Evolutionary conservation across 2,113 vertebrate genomes (phyloP), one percentile per base, ranked within the genome.

Genomic region (Crotalus helleri): DNA sequence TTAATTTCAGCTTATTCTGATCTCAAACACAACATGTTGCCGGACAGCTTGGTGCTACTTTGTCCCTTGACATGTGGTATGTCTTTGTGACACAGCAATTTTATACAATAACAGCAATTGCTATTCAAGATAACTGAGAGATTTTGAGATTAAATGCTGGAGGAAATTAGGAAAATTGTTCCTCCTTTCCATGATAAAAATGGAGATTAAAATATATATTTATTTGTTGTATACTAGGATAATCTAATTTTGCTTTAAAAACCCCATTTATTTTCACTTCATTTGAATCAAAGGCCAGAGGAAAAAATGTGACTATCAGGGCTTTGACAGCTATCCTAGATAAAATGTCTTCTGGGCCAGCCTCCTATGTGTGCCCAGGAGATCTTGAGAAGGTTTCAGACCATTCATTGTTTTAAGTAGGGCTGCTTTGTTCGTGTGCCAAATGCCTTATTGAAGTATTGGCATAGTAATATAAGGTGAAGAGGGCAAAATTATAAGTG

Each of bases 1-100:
- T 49, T 88, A 88, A 49, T 92, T 94, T 17, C 55, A 90, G 74
- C 58, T 90, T 55, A 57, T 5, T 92, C 91, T 94, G 54, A 93
- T 58, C 3, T 58, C 55, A 59, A 85, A 88, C 90, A 58, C 2
- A 29, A n/a, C 3, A 59, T 44, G 17, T 12, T 89, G 17, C 89
- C 88, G 95, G 93, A 74, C 92, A 94, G 0, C 44, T 85, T 29
- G 26, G 91, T 87, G 85, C 23, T 94, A 88, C 88, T 88, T 90
- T 44, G 81, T 11, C 17, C 8, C 26, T 85, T 90, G 59, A 26
- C 10, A 29, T 81, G 46, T 3, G 57, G 33, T 44, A 3, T 29
- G 26, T 88, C 29, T 33, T 54, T 88, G 29, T 95, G 92, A 93
- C 51, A 90, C 0, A 1, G 91, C 92, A 91, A 29, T 90, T 85